These are phyloP conservation scores for Ostrea edulis DNA, from an alignment of 1,140 invertebrate species.

Conservation along the genomic window DNA sequence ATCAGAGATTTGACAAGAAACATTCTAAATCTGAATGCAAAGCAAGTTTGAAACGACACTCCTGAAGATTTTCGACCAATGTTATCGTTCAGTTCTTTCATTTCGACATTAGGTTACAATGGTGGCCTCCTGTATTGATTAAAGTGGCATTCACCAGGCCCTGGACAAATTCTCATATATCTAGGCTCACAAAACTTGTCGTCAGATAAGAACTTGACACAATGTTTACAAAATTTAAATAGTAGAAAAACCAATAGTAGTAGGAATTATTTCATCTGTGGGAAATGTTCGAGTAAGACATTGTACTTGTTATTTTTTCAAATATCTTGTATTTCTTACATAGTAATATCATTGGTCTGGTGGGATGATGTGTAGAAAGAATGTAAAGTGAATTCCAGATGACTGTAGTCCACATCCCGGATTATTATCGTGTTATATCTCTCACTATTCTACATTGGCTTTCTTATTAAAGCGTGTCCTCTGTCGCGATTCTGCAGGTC, in stretches of 20 bases:
- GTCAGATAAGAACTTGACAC: slow-evolving; percentile 50
- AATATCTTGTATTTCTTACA: neutral
- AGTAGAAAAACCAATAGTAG: slow-evolving; percentile 49
- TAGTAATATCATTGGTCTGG: neutral
- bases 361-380: slow-evolving; percentile 2
- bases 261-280: slow-evolving; percentile 44
- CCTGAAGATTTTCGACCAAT: neutral
- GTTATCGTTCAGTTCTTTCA: slow-evolving; percentile 34
- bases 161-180: slow-evolving; percentile 53
- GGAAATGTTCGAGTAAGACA: neutral
- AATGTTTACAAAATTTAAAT: slow-evolving; percentile 54
- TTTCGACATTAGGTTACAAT: slow-evolving; percentile 25
- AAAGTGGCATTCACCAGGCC: neutral
- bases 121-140: slow-evolving; percentile 39
- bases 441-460: slow-evolving; percentile 27
- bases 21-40: slow-evolving; percentile 38
- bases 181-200: slow-evolving; percentile 51
- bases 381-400: slow-evolving; percentile 25
- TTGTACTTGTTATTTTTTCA: neutral
- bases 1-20: slow-evolving; percentile 34
- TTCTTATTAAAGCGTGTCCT: slow-evolving; percentile 39
- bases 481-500: slow-evolving; percentile 29
- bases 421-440: slow-evolving; percentile 24
- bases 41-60: slow-evolving; percentile 22
- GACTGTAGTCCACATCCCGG: slow-evolving; percentile 13